These are phyloP conservation scores for Chaetorhynchus papuensis DNA, from an alignment of 2,113 vertebrate species.

Conservation along the genomic window DNA sequence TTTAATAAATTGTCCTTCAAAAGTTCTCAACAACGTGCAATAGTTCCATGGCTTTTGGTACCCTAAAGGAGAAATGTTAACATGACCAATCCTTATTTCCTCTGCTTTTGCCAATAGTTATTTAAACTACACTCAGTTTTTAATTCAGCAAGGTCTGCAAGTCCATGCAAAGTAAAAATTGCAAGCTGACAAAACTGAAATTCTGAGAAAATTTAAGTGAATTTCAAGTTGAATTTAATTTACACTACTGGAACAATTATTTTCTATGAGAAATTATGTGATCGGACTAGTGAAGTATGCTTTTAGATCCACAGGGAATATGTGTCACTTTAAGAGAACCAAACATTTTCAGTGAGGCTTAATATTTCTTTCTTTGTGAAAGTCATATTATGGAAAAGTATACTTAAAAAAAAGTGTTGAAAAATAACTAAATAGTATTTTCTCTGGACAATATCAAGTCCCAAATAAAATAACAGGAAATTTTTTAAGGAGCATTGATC, in stretches of 20 bases:
- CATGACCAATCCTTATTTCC: neutral
- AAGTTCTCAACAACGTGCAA: neutral
- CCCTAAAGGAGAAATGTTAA: neutral
- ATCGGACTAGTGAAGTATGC: neutral
- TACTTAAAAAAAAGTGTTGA: neutral
- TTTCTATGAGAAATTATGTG: neutral
- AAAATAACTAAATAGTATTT: neutral
- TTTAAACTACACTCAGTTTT: neutral
- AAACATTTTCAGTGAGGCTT: neutral
- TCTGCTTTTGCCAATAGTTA: neutral
- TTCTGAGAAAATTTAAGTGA: neutral
- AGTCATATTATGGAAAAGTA: neutral
- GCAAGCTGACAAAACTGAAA: neutral
- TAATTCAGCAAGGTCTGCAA: neutral
- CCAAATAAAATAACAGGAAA: neutral
- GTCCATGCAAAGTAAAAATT: neutral
- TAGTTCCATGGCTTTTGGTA: neutral
- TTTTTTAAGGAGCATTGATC: neutral
- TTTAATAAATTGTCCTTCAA: neutral
- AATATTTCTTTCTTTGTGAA: neutral
- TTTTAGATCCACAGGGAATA: neutral
- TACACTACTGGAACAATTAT: neutral
- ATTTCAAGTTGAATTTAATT: neutral
- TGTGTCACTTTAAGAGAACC: neutral
- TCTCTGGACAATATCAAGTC: neutral